Conservation (phyloP, 2,888 invertebrate genomes). For the Amphimallon solstitiale region DNA sequence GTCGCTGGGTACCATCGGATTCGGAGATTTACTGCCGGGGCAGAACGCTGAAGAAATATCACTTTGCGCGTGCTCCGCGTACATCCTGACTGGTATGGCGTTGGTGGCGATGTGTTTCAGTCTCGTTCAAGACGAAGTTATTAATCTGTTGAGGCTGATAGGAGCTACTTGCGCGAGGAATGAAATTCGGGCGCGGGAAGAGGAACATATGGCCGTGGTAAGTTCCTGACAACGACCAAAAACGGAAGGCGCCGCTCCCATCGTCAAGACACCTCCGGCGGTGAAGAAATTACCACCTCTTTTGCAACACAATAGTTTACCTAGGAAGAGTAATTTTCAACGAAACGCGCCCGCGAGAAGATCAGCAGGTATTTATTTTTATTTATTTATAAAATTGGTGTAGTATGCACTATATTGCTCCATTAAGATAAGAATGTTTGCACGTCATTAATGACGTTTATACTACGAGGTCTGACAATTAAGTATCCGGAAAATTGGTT, state of each 20-base stretch:
- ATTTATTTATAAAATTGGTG: too few species aligned
- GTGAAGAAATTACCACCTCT: constrained; percentile 58
- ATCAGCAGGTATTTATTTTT: constrained; percentile 62
- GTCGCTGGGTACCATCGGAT: constrained; percentile 79
- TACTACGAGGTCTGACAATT: too few species aligned
- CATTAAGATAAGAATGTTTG: too few species aligned
- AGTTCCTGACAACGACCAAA: constrained; percentile 67
- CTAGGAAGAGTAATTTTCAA: constrained; percentile 70
- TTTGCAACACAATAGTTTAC: constrained; percentile 66
- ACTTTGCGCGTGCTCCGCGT: constrained; percentile 80
- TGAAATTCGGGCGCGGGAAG: constrained; percentile 55
- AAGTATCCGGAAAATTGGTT: too few species aligned
- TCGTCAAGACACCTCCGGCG: constrained; percentile 60
- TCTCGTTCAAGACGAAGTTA: constrained; percentile 82
- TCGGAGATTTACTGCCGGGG: constrained; percentile 82
- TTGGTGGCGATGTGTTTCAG: constrained; percentile 90
- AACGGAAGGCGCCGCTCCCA: constrained; percentile 64
- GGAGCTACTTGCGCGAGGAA: constrained; percentile 53
- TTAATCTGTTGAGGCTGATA: constrained; percentile 66
- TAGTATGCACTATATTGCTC: too few species aligned
- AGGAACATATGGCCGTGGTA: constrained; percentile 59
- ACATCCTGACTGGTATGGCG: constrained; percentile 86
- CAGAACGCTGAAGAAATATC: constrained; percentile 72
- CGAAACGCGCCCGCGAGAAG: constrained; percentile 74
- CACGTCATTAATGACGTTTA: too few species aligned